phyloP scores from a whole-genome alignment of 2,888 invertebrate genomes.

The Ormyrus thymus region DNA sequence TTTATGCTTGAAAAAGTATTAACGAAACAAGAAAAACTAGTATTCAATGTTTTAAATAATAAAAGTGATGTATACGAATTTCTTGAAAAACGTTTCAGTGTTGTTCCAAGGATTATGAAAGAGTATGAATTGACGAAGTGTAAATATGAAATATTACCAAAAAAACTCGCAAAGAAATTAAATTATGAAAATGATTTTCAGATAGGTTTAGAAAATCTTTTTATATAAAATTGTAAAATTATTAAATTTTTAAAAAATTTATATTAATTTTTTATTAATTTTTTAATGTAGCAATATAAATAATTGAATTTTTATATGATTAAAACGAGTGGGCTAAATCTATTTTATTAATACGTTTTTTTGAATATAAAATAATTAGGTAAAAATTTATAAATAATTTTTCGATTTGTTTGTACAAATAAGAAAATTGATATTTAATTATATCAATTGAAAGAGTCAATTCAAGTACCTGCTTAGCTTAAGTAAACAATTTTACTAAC shows the following conservation, averaged over 20 bases:
- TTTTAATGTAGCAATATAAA: not conserved
- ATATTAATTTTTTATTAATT: constrained; percentile 27
- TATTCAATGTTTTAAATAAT: constrained; percentile 86
- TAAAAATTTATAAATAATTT: not conserved
- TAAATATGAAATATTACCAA: constrained; percentile 52
- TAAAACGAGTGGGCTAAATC: constrained; percentile 25
- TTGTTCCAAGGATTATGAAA: constrained; percentile 70
- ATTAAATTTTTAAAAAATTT: not conserved
- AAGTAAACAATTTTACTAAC: too few species aligned
- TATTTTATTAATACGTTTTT: constrained; percentile 6
- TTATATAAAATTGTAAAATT: constrained; percentile 35
- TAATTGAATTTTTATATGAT: not conserved
- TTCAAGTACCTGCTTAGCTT: too few species aligned
- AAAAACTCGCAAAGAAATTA: constrained; percentile 29
- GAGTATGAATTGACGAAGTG: constrained; percentile 56
- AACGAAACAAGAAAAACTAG: constrained; percentile 82
- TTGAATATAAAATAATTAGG: not conserved
- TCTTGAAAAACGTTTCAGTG: constrained; percentile 79
- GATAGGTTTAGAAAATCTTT: constrained; percentile 56
- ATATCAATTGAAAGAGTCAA: too few species aligned
- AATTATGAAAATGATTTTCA: constrained; percentile 47
- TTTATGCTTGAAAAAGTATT: constrained; percentile 94
- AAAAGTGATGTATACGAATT: constrained; percentile 84
- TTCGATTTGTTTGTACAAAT: not conserved
- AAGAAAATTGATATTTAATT: too few species aligned